Base-by-base conservation (phyloP, 2,888 invertebrate genomes). In the Byasa hedistus region DNA sequence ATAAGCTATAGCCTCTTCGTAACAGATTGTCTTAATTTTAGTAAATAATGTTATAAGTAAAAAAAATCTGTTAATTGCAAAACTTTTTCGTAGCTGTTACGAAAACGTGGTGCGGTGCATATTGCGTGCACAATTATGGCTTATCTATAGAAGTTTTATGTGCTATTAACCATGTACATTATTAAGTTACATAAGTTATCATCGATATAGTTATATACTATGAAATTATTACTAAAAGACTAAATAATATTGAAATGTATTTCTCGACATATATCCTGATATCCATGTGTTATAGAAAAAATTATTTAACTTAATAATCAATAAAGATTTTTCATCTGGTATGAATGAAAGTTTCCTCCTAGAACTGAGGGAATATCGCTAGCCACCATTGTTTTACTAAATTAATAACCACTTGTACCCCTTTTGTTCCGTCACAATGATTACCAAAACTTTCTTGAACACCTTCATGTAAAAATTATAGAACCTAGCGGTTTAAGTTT, bases 91-190 rank as follows among this genome's bases (percentile, higher is more conserved):
- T 83, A 84, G 86, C 87, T 85, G 84, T 91, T 91, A 87, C 86
- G 88, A 90, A 91, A 91, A 91, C 86, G 83, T 90, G 90, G 89
- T 84, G 89, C 89, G 83, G n/a, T n/a, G n/a, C n/a, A n/a, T 89
- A 89, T 89, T 84, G 89, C 88, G 76, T 79, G 79, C 87, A 83
- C 89, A 89, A 89, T 88, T 89, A 86, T 85, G 83, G 84, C 88
- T 88, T 88, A 88, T 89, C 89, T 89, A 87, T 83, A 82, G 76
- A 71, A 76, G 80, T 81, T 83, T 79, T 84, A 80, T 63, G 82
- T 76, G 72, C 72, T 79, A 4, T 21, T 21, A 23, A 57, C 7
- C 57, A 32, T n/a, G 15, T 24, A 48, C 27, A 27, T 22, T n/a
- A 57, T 57, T 62, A 62, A 21, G 44, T 23, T 39, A 55, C 32